These are phyloP conservation scores for Caenorhabditis sp. DNA, from an alignment of 2,888 invertebrate species.

Conservation along the genomic window DNA sequence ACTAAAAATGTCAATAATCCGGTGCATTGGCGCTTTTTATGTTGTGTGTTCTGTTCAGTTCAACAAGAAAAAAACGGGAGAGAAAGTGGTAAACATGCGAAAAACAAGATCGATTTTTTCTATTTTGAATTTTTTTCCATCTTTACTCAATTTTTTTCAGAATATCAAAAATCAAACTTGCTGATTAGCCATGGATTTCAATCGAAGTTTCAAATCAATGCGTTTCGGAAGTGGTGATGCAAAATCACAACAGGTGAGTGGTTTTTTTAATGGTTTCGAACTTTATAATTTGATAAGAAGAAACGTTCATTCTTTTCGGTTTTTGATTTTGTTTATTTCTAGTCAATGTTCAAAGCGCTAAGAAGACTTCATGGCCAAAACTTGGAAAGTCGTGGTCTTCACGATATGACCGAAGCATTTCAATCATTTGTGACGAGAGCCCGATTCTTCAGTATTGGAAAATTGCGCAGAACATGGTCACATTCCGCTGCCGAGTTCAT, in stretches of 20 bases:
- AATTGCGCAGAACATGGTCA: slow-evolving; percentile 70
- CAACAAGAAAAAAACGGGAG: background rate
- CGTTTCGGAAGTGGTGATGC: slow-evolving; percentile 25
- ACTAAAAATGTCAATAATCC: background rate
- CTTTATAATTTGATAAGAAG: slow-evolving; percentile 33
- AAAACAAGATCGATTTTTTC: slow-evolving; percentile 1
- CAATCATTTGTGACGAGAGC: slow-evolving; percentile 70
- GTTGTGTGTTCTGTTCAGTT: background rate
- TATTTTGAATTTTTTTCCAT: background rate
- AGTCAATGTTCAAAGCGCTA: slow-evolving; percentile 67
- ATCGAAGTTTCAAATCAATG: slow-evolving; percentile 34
- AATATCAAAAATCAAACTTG: background rate
- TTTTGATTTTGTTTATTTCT: slow-evolving; percentile 5
- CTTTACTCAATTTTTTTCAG: background rate
- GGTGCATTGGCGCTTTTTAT: slow-evolving; percentile 2
- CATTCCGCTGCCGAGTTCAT: slow-evolving; percentile 71
- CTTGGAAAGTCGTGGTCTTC: slow-evolving; percentile 69
- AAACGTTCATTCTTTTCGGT: background rate
- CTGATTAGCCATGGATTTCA: slow-evolving; percentile 30
- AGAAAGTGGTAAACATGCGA: background rate
- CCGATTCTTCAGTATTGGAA: slow-evolving; percentile 69
- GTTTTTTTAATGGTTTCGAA: background rate
- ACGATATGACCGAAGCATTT: slow-evolving; percentile 71
- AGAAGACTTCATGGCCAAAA: slow-evolving; percentile 70
- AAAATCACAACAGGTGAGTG: slow-evolving; percentile 35